A percentile compares a stretch with the other conserved stretches of the same genome.
Evolutionary conservation across 2,888 invertebrate species (phyloP).

Genomic region (Aleiodes testaceus): DNA sequence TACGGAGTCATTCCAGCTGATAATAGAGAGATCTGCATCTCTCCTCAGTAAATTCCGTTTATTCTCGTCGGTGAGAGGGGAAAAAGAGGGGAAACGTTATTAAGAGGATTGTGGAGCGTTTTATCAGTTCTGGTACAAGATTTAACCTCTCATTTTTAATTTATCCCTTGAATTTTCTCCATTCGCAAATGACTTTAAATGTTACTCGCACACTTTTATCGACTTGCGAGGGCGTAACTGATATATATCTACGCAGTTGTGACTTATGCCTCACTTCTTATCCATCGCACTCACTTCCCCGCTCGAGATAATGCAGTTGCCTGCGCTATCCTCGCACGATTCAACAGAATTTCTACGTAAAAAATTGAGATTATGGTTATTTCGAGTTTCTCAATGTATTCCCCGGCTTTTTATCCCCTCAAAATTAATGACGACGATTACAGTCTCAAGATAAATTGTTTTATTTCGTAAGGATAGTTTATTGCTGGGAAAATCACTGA

Average conservation of each 20-base stretch:
- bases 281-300: conserved; percentile 58
- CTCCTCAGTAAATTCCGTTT: conserved; percentile 3
- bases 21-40: conserved; percentile 50
- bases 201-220: conserved; percentile 46
- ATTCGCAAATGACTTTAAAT: neutral
- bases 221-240: conserved; percentile 51
- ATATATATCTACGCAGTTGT: conserved; percentile 39
- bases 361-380: neutral
- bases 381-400: conserved; percentile 1
- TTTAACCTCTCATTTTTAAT: neutral
- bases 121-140: neutral
- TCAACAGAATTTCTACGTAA: conserved; percentile 33
- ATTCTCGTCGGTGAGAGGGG: neutral
- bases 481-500: conserved; percentile 16
- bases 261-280: conserved; percentile 55
- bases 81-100: conserved; percentile 32
- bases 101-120: neutral
- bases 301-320: conserved; percentile 63
- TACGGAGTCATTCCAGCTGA: conserved; percentile 35
- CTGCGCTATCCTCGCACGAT: conserved; percentile 57
- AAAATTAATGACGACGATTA: conserved; percentile 19
- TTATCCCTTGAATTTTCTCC: conserved; percentile 11
- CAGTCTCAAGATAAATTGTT: neutral
- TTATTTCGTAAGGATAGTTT: neutral
- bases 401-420: neutral